A percentile compares a stretch with the other conserved stretches of the same genome.
These are phyloP conservation scores for Leptura quadrifasciata DNA, from an alignment of 2,888 invertebrate species.

Conservation along the genomic window DNA sequence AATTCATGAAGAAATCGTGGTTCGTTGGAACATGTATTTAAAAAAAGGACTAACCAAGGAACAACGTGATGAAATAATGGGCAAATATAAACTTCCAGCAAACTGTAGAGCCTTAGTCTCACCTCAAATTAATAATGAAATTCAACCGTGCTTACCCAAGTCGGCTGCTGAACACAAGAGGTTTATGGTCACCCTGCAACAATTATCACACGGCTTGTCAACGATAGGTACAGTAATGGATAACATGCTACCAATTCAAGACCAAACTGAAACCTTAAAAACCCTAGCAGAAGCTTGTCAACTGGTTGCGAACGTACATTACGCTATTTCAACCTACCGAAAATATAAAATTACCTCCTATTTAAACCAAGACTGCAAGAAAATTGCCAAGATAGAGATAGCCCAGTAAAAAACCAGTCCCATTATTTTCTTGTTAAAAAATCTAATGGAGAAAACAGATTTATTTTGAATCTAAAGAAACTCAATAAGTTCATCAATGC, in stretches of 20 bases:
- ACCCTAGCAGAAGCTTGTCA: constrained; percentile 1
- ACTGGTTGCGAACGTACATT: constrained; percentile 8
- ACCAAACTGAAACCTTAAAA: constrained; percentile 1
- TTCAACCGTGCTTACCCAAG: constrained; percentile 27
- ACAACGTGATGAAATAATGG: constrained; percentile 26
- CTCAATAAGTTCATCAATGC: too few relatives aligned
- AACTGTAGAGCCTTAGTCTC: constrained; percentile 12
- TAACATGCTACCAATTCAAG: constrained; percentile 9
- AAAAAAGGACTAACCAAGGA: constrained; percentile 21
- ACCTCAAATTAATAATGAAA: constrained; percentile 30
- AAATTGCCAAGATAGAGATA: too few relatives aligned
- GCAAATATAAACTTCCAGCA: constrained; percentile 27
- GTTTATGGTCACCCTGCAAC: constrained; percentile 25
- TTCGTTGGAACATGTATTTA: constrained; percentile 28
- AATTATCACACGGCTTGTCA: constrained; percentile 25
- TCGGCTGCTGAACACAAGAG: constrained; percentile 21
- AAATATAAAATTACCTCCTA: neutral
- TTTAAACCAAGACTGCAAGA: neutral
- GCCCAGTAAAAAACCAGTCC: too few relatives aligned
- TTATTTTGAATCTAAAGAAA: too few relatives aligned
- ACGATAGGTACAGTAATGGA: constrained; percentile 27
- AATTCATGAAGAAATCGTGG: constrained; percentile 28
- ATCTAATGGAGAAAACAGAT: too few relatives aligned
- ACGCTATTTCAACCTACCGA: neutral
- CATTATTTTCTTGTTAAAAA: too few relatives aligned